Evolutionary conservation across 92 coral and sea anemone genomes (phyloP), one percentile per base, ranked within the genome.

Genomic region (Epizoanthus fatuus): DNA sequence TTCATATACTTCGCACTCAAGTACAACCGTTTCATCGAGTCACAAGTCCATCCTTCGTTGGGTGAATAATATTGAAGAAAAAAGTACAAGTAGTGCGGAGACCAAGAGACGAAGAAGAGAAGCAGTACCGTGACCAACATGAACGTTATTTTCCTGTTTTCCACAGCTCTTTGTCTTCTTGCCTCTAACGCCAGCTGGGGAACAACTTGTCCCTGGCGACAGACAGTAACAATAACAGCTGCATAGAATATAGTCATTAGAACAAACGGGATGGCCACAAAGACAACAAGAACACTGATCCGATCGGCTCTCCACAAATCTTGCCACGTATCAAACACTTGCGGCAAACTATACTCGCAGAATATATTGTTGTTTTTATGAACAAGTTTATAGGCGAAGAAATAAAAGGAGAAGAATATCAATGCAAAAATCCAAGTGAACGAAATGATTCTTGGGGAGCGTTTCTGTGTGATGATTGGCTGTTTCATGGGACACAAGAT

Each of bases 401-500:
- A 69, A 42, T 69, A 69, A 69, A 69, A 69, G 13, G 54, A 42
- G 14, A 39, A 69, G 55, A 69, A 39, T 14, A 44, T 15, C 25
- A 47, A 15, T 7, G 74, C 42, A 17, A 69, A 69, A 42, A 38
- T 11, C 74, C 74, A 69, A 5, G 74, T 69, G 45, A 69, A 69
- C 13, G 13, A 6, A 22, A 76, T 42, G 14, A 60, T 58, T 60
- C 22, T 59, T 44, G 81, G 15, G 9, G 70, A 76, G 44, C 17
- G 81, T 42, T 14, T 59, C 7, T 47, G 11, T 5, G 70, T 59
- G 6, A 76, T 76, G 38, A 76, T 19, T 59, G 69, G 67, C 12
- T 22, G 69, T 42, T 53, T 44, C 81, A 76, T 76, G 20, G 81
- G 81, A n/a, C 60, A 19, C 12, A 59, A 51, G 32, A 76, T 59